A percentile compares a stretch with the other conserved stretches of the same genome.
phyloP scores from a whole-genome alignment of 1,140 invertebrate species.

The Lithobius niger region DNA sequence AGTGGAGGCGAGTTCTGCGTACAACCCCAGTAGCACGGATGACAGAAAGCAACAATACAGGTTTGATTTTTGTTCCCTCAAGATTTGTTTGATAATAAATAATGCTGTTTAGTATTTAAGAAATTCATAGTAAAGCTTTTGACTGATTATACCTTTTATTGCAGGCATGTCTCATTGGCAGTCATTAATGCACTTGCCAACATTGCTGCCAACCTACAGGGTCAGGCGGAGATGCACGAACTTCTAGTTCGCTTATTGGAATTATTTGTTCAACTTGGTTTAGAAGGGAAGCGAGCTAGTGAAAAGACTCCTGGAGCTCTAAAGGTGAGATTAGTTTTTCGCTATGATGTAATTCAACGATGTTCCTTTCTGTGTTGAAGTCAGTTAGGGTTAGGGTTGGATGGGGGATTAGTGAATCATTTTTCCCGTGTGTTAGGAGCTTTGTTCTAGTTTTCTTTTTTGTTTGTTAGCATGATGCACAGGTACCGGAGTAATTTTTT shows the following conservation, averaged over 20 bases:
- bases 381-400: too few species aligned
- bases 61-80: too few species aligned
- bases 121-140: neutral
- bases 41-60: constrained; percentile 42
- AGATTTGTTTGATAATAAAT: too few species aligned
- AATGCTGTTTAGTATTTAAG: neutral
- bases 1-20: constrained; percentile 82
- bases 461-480: too few species aligned
- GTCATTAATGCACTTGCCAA: constrained; percentile 90
- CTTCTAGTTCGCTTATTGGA: constrained; percentile 77
- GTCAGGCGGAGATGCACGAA: constrained; percentile 72
- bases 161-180: constrained; percentile 77
- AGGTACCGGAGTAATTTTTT: too few species aligned
- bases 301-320: constrained; percentile 60
- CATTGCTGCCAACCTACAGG: constrained; percentile 84
- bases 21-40: constrained; percentile 42
- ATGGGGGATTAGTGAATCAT: too few species aligned
- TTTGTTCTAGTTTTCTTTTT: too few species aligned
- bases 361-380: too few species aligned
- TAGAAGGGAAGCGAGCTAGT: constrained; percentile 86
- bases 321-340: constrained; percentile 42
- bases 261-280: constrained; percentile 90
- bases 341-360: too few species aligned
- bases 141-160: constrained; percentile 12
- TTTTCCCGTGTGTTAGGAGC: too few species aligned